Evolutionary conservation across 2,888 invertebrate genomes (phyloP).

Genomic region (Sylvicola cinctus): DNA sequence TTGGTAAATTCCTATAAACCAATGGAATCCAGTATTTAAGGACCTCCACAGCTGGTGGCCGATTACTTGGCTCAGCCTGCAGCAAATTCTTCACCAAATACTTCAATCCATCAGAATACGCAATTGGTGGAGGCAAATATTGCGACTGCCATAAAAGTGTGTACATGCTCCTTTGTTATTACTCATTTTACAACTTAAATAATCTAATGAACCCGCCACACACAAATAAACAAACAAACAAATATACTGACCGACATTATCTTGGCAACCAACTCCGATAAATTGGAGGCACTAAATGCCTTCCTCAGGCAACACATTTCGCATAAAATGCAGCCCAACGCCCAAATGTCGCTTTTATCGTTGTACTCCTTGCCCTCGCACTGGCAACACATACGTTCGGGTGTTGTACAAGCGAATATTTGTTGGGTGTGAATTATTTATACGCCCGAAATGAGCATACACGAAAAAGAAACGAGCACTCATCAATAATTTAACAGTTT

Average conservation of each 20-base stretch:
- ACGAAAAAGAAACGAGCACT: neutral
- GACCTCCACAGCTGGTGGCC: constrained; percentile 41
- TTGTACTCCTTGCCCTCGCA: constrained; percentile 57
- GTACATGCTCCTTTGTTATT: constrained; percentile 1
- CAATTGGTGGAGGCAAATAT: constrained; percentile 40
- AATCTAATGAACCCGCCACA: too few species aligned
- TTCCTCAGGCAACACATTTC: constrained; percentile 51
- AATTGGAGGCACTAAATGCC: constrained; percentile 50
- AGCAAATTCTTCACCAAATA: constrained; percentile 38
- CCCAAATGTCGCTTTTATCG: constrained; percentile 61
- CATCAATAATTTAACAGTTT: too few species aligned
- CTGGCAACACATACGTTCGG: constrained; percentile 18
- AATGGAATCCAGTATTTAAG: constrained; percentile 30
- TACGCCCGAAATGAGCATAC: neutral
- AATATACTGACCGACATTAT: constrained; percentile 36
- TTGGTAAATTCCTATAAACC: constrained; percentile 23
- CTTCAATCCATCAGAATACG: constrained; percentile 40
- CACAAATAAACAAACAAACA: neutral
- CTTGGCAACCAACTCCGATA: constrained; percentile 50
- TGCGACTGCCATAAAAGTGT: constrained; percentile 29
- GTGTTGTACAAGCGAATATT: constrained; percentile 10
- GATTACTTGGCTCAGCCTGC: constrained; percentile 34
- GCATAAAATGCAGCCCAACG: constrained; percentile 53
- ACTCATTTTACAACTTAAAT: too few species aligned
- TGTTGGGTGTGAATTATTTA: neutral